These are phyloP conservation scores for Eospalax fontanierii DNA, from an alignment of 2,797 vertebrate genomes.

Conservation along the genomic window DNA sequence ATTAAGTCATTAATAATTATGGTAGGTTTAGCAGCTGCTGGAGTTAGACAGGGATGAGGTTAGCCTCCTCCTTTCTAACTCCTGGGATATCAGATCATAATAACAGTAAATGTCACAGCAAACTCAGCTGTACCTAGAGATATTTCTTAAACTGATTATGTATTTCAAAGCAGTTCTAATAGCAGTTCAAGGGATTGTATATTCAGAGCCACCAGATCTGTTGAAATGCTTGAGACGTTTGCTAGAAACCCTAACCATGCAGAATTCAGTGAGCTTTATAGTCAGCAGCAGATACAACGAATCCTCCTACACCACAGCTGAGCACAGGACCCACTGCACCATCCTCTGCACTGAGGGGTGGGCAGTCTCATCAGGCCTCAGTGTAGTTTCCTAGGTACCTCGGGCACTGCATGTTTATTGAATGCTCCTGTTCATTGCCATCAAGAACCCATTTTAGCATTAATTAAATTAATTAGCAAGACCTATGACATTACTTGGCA, in stretches of 20 bases:
- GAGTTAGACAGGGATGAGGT: neutral
- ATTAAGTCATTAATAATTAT: neutral
- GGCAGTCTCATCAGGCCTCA: neutral
- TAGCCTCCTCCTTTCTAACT: neutral
- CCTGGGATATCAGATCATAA: neutral
- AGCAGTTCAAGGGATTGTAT: neutral
- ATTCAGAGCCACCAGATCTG: slow-evolving; percentile 5
- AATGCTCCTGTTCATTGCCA: neutral
- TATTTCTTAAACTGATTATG: slow-evolving; percentile 39
- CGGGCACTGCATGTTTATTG: neutral
- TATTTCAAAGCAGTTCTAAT: slow-evolving; percentile 6
- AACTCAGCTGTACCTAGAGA: neutral
- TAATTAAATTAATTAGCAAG: slow-evolving; percentile 47
- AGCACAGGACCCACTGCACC: too few species aligned
- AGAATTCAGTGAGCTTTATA: neutral
- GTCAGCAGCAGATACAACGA: neutral
- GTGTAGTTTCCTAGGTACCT: neutral
- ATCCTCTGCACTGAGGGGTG: neutral
- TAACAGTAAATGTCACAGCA: slow-evolving; percentile 1
- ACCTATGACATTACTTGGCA: neutral
- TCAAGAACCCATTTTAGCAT: slow-evolving; percentile 45
- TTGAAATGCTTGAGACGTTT: neutral
- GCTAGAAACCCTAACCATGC: neutral
- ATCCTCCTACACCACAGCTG: neutral
- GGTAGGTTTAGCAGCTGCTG: slow-evolving; percentile 18